Evolutionary conservation across 2,113 vertebrate species (phyloP).

Genomic region (Sturnus vulgaris): DNA sequence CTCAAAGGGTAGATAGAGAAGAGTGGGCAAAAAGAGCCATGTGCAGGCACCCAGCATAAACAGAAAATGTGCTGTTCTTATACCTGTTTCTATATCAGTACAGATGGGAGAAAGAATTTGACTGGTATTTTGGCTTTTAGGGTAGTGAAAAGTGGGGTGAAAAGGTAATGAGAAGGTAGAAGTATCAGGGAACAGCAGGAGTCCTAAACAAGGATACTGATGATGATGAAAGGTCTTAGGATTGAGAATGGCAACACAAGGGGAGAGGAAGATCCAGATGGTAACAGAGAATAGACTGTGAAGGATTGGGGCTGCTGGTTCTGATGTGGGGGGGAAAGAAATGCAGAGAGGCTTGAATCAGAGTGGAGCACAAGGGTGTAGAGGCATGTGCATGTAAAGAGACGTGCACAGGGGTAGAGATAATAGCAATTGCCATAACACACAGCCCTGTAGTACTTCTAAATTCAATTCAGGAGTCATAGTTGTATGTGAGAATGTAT

Average conservation of each 20-base stretch:
- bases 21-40: conserved; percentile 49
- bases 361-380: background rate
- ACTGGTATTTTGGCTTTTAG: background rate
- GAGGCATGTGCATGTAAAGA: background rate
- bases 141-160: background rate
- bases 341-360: background rate
- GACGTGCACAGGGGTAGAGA: background rate
- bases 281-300: background rate
- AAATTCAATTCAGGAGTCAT: background rate
- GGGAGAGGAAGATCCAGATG: background rate
- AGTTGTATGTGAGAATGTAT: background rate
- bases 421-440: background rate
- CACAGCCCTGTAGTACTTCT: background rate
- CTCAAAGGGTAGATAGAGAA: conserved; percentile 43
- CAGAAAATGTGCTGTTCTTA: conserved; percentile 34
- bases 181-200: background rate
- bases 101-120: background rate
- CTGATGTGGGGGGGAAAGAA: background rate
- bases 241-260: background rate
- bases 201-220: background rate
- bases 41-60: conserved; percentile 9
- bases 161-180: background rate
- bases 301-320: background rate
- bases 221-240: background rate
- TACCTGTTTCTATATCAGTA: conserved; percentile 37